Base-by-base conservation (phyloP, 2,797 vertebrate genomes). In the Todus mexicanus region DNA sequence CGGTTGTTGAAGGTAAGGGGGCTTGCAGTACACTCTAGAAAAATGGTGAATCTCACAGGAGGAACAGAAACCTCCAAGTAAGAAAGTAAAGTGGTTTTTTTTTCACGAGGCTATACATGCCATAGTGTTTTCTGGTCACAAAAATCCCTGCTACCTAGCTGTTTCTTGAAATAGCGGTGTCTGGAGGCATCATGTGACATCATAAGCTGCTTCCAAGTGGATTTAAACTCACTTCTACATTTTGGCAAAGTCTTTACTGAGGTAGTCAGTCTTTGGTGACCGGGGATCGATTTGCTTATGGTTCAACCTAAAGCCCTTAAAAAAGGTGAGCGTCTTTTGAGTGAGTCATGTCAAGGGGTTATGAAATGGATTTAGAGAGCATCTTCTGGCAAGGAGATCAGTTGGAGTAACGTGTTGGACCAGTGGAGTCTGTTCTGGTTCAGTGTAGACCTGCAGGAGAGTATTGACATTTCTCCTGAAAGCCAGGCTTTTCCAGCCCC, bases 381-480 rank as follows among this genome's bases (percentile, higher is more conserved):
- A 3, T 59, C 26, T 12, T n/a, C 18, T 6, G 13, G 5, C 1
- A 1, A 59, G n/a, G 29, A 72, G 13, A 15, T 21, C 15, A 22
- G 53, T 6, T 48, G 61, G 56, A 57, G 12, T 31, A 15, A 48
- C 1, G 1, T 18, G 16, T 6, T 51, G 38, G n/a, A 15, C 23
- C 23, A 10, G 33, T 15, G 45, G 37, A 54, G 27, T 26, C 10
- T 75, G 7, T 31, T 77, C 19, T 23, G 25, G 31, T 59, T 12
- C 33, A 23, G 21, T 12, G 13, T 45, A 17, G 8, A 63, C 40
- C 42, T 64, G 22, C 53, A 74, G 45, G 11, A 26, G 2, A 2
- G 18, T 14, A 23, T 15, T 45, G 37, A 4, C 0, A 0, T 8
- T 50, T 22, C 26, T 33, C n/a, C 22, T 21, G 10, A 42, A 38